Evolutionary conservation across 1,140 invertebrate species (phyloP), one percentile per base, ranked within the genome.

Genomic region (Holotrichia oblita): DNA sequence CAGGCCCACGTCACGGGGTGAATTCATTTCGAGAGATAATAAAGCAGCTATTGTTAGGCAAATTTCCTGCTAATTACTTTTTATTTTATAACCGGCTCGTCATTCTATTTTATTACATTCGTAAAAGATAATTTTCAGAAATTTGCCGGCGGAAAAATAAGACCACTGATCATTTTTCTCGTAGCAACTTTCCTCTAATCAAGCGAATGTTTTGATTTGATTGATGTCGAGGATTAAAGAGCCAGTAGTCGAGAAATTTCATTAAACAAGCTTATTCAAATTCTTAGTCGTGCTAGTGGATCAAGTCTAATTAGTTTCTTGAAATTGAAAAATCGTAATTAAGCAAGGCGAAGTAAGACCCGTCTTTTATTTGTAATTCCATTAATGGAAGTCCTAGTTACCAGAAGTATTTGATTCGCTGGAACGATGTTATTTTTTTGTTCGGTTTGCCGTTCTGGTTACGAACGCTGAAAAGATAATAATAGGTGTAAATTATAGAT

Each of bases 11-110:
- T 64, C 17, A 27, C n/a, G n/a, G 0, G 61, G 61, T 22, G 61
- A 64, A 27, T 22, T 64, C 10, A 27, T 27, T 22, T 20, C 61
- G 22, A 64, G 61, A 64, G 61, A 64, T 22, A 64, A 64, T 64
- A 64, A 64, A 64, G 22, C 61, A 20, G 61, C 20, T 64, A 64
- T 64, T 64, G 61, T 64, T 22, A 64, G 6, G 61, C 20, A 64
- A 64, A 64, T 64, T 64, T 20, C 24, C 61, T 64, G 61, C 24
- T 22, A 64, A 64, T 64, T 64, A 27, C 17, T 64, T 64, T 64
- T 64, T 64, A 64, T 64, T 64, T 64, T 48, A n/a, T 12, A 48
- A 48, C 7, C 44, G 12, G 3, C n/a, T 48, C 44, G 10, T 48
- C n/a, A 48, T 48, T 48, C 12, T 3, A 48, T 48, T 48, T 48